Evolutionary conservation across 2,888 invertebrate genomes (phyloP).

Genomic region (Empis stercorea): DNA sequence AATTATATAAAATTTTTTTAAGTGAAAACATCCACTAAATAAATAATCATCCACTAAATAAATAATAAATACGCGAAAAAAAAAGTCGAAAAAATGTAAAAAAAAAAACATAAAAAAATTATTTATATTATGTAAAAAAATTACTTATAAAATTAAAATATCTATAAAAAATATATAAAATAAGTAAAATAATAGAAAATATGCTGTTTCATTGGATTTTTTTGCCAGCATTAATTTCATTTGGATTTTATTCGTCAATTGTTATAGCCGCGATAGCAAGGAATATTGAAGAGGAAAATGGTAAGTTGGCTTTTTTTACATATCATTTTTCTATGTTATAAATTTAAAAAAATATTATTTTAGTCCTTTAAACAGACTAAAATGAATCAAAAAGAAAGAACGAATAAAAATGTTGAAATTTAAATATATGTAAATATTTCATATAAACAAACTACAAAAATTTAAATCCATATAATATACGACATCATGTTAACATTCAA

Average conservation of each 20-base stretch:
- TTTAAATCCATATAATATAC: too few relatives aligned
- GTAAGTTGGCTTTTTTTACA: slow-evolving; percentile 22
- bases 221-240: slow-evolving; percentile 12
- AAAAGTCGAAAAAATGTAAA: background rate
- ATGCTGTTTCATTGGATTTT: slow-evolving; percentile 13
- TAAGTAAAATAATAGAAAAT: background rate
- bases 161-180: background rate
- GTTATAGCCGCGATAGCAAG: slow-evolving; percentile 25
- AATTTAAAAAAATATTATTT: too few relatives aligned
- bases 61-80: background rate
- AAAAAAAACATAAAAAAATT: background rate
- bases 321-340: background rate
- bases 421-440: too few relatives aligned
- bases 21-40: background rate
- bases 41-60: background rate
- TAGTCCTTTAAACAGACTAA: too few relatives aligned
- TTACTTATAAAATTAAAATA: background rate
- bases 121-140: background rate
- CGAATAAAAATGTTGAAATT: too few relatives aligned
- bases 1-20: too few relatives aligned
- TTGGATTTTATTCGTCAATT: slow-evolving; percentile 10
- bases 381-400: too few relatives aligned
- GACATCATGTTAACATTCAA: too few relatives aligned
- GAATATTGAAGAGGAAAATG: slow-evolving; percentile 35
- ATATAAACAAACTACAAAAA: too few relatives aligned